phyloP scores from a whole-genome alignment of 2,888 invertebrate genomes.

The Chesias legatella region DNA sequence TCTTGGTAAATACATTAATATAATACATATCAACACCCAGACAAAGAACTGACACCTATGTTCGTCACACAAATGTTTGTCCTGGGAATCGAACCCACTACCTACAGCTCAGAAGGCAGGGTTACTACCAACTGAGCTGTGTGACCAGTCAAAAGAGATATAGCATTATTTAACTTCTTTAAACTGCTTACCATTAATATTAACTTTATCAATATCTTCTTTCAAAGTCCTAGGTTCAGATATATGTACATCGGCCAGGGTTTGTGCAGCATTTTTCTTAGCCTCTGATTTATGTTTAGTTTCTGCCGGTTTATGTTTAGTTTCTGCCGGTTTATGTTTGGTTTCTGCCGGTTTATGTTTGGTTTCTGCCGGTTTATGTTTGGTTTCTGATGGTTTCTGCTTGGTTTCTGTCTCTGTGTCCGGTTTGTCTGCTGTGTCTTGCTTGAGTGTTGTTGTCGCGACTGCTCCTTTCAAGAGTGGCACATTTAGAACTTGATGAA shows the following conservation, averaged over 20 bases:
- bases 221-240: slow-evolving; percentile 24
- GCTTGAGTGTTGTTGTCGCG: slow-evolving; percentile 42
- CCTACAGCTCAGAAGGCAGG: too few relatives aligned
- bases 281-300: neutral
- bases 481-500: too few relatives aligned
- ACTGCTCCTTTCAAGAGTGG: slow-evolving; percentile 32
- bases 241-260: neutral
- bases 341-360: slow-evolving; percentile 9
- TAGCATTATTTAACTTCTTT: too few relatives aligned
- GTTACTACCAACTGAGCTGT: too few relatives aligned
- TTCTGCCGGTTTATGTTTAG: slow-evolving; percentile 10
- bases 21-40: too few relatives aligned
- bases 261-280: neutral
- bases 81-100: too few relatives aligned
- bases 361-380: slow-evolving; percentile 14
- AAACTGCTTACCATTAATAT: slow-evolving; percentile 59
- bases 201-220: slow-evolving; percentile 42
- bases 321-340: slow-evolving; percentile 12
- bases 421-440: slow-evolving; percentile 2
- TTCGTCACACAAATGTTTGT: too few relatives aligned
- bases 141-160: too few relatives aligned
- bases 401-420: slow-evolving; percentile 1
- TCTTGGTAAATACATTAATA: too few relatives aligned
- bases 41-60: too few relatives aligned
- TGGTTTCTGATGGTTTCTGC: slow-evolving; percentile 1